phyloP scores from a whole-genome alignment of 2,113 vertebrate genomes.

The Neomonachus schauinslandi region DNA sequence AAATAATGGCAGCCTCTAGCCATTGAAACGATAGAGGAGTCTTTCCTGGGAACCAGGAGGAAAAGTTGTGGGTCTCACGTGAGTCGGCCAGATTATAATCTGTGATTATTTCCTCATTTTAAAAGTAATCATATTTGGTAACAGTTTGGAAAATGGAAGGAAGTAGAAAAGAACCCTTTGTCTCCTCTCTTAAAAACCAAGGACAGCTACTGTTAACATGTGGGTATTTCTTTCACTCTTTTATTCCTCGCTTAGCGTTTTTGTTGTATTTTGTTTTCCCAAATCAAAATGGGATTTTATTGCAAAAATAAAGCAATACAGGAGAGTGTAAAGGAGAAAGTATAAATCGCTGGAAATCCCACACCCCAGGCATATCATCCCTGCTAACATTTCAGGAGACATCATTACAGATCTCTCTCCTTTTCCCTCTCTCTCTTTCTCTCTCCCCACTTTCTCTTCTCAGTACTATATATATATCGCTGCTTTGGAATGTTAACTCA shows the following conservation, averaged over 20 bases:
- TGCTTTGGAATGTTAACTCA: background rate
- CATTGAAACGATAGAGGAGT: background rate
- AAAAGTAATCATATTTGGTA: background rate
- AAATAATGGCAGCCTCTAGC: background rate
- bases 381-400: background rate
- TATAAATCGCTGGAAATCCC: background rate
- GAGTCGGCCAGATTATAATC: background rate
- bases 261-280: background rate
- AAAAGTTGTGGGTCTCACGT: background rate
- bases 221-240: background rate
- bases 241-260: background rate
- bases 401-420: background rate
- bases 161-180: background rate
- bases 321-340: background rate
- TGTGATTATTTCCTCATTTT: background rate
- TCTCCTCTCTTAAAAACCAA: background rate
- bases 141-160: background rate
- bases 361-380: background rate
- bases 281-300: background rate
- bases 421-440: background rate
- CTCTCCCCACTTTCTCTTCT: background rate
- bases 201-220: background rate
- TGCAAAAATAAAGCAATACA: constrained; percentile 16
- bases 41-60: background rate
- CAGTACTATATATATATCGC: too few species aligned